Evolutionary conservation across 2,797 vertebrate species (phyloP), one percentile per base, ranked within the genome.

Genomic region (Enteromius unitaeniatus): DNA sequence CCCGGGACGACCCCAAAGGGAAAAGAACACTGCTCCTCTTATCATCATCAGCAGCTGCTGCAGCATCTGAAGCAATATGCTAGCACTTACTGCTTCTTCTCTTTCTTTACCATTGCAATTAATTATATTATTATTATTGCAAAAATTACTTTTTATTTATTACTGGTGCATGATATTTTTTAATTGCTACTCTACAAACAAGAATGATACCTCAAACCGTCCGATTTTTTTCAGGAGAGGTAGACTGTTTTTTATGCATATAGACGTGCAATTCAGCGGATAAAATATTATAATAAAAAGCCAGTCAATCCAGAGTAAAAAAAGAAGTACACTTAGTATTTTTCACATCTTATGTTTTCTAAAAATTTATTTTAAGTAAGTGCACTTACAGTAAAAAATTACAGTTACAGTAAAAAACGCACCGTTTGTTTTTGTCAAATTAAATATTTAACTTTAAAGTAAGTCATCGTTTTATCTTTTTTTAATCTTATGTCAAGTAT

Each of bases 11-110:
- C 87, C 92, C 10, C 92, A 95, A 17, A 92, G 92, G 0, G 92
- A 92, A 68, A 95, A 90, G 89, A 96, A 96, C 26, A n/a, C 86
- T 26, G 87, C 90, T 42, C 94, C 95, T 0, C 88, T 96, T 2
- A 89, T 89, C 40, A 91, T 96, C 88, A 90, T 65, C 67, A 93
- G 92, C 13, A 92, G 85, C 86, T 93, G 90, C 83, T 95, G 93
- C 84, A 95, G 90, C 90, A 95, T 95, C 81, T 95, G 68, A 94
- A 80, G 47, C 10, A 78, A 40, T 76, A 40, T 75, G 58, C 26
- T 31, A 53, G 28, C 70, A 47, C 49, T 51, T 31, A 76, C 73
- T 31, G 58, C 45, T 1, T 15, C 31, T 78, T 78, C 14, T 42
- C 37, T 87, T 88, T 70, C 64, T 74, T 21, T 19, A 34, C 21